Conservation (phyloP, 2,888 invertebrate genomes). For the Ceratothoa steindachneri region DNA sequence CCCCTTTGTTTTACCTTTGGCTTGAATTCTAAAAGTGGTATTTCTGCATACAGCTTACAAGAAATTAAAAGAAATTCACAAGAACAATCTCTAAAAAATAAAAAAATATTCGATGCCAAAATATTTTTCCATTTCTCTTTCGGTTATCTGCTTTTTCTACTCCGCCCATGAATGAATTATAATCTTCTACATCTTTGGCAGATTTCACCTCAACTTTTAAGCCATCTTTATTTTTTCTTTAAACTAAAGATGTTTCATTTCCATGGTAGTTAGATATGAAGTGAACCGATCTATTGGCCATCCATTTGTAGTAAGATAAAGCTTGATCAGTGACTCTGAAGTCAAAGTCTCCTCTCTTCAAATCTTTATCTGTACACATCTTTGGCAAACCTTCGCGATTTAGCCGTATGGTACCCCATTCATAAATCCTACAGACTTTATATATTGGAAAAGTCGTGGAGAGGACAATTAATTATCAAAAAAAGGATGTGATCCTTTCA, state of each 20-base stretch:
- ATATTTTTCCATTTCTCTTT: constrained; percentile 51
- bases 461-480: too few relatives aligned
- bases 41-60: too few relatives aligned
- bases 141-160: constrained; percentile 51
- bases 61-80: too few relatives aligned
- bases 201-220: constrained; percentile 47
- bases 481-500: not conserved
- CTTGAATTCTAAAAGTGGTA: too few relatives aligned
- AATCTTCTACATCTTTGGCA: constrained; percentile 49
- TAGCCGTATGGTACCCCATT: constrained; percentile 48
- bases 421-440: too few relatives aligned
- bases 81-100: constrained; percentile 49
- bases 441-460: too few relatives aligned
- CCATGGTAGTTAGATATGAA: constrained; percentile 50
- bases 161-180: constrained; percentile 51
- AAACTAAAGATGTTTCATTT: constrained; percentile 42
- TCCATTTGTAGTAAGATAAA: constrained; percentile 49
- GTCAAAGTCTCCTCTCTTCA: constrained; percentile 49
- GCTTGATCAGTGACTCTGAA: constrained; percentile 47
- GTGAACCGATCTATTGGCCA: constrained; percentile 49
- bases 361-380: constrained; percentile 42
- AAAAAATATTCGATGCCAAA: constrained; percentile 50
- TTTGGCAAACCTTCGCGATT: constrained; percentile 45
- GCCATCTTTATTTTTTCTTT: constrained; percentile 48
- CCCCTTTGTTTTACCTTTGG: too few relatives aligned